A percentile compares a stretch with the other conserved stretches of the same genome.
phyloP scores from a whole-genome alignment of 2,797 vertebrate genomes.

The Fistularia commersonii region DNA sequence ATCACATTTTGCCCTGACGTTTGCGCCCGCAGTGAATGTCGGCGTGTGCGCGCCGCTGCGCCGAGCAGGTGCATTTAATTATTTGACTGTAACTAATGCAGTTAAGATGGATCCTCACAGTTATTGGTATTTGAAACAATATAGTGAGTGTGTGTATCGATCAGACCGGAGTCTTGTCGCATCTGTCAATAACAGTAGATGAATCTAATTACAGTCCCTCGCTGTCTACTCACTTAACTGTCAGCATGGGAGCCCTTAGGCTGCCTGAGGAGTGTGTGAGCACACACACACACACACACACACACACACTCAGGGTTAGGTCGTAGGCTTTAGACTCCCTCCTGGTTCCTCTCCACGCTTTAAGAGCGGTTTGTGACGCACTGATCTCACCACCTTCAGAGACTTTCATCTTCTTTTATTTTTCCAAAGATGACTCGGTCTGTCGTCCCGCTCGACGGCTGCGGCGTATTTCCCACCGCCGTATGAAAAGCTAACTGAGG shows the following conservation, averaged over 20 bases:
- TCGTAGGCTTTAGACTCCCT: no score
- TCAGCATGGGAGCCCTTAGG: constrained; percentile 69
- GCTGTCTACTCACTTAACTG: constrained; percentile 67
- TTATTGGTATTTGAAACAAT: constrained; percentile 71
- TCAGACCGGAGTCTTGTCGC: constrained; percentile 51
- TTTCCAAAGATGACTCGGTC: no score
- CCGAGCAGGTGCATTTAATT: constrained; percentile 55
- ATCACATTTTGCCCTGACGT: no score
- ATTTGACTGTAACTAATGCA: constrained; percentile 66
- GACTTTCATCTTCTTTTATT: no score
- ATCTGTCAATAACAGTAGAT: constrained; percentile 71
- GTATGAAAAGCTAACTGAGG: no score
- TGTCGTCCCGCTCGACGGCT: no score
- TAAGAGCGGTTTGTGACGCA: no score
- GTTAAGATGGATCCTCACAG: constrained; percentile 56
- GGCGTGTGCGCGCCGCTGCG: no score
- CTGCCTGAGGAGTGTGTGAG: constrained; percentile 26
- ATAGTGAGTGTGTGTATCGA: constrained; percentile 70
- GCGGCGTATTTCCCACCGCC: no score
- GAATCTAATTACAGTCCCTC: constrained; percentile 73
- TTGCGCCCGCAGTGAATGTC: no score
- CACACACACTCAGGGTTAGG: constrained; percentile 22
- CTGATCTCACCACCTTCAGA: no score
- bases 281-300: constrained; percentile 14
- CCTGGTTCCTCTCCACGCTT: no score